Evolutionary conservation across 2,888 invertebrate genomes (phyloP), one percentile per base, ranked within the genome.

Genomic region (Anthrax anthrax): DNA sequence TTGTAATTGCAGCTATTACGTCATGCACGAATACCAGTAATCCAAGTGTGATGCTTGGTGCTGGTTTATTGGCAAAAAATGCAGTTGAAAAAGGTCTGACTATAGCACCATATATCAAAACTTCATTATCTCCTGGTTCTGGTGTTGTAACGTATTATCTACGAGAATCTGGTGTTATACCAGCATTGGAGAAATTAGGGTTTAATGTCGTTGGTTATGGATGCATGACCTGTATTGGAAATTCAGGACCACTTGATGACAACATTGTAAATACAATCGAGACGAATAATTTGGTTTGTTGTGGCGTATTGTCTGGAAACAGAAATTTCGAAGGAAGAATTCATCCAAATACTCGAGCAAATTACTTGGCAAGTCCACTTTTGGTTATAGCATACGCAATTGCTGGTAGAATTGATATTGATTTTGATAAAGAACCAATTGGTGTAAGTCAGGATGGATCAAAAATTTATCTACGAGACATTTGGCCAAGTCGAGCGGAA

Each of bases 171-270:
- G 95, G 95, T 0, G 94, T 97, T 2, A 78, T 90, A 16, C 88
- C 91, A 0, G 84, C 83, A 57, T 67, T 97, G 46, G 81, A 84
- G 56, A 73, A 84, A 61, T 72, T 96, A 2, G 96, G 96, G 9
- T 98, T 97, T 64, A 80, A 89, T 62, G 82, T 91, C 42, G 95
- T 96, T 1, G 97, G 97, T n/a, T 98, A 96, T 61, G 97, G 97
- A 0, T 98, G 98, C 65, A 97, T 96, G 96, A 97, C 97, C 0
- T 98, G 98, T 63, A 98, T 98, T 56, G 97, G 97, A 1, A 98
- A 98, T 72, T 91, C 91, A 6, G 97, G 97, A 0, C 94, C 95
- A 0, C 77, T 98, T 0, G 86, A 89, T 45, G 94, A 95, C 43
- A 77, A 84, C 56, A 84, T 95, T n/a, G 84, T 81, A 0, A 85